Conservation (phyloP, 2,113 vertebrate genomes). For the Aspiorhynchus laticeps region DNA sequence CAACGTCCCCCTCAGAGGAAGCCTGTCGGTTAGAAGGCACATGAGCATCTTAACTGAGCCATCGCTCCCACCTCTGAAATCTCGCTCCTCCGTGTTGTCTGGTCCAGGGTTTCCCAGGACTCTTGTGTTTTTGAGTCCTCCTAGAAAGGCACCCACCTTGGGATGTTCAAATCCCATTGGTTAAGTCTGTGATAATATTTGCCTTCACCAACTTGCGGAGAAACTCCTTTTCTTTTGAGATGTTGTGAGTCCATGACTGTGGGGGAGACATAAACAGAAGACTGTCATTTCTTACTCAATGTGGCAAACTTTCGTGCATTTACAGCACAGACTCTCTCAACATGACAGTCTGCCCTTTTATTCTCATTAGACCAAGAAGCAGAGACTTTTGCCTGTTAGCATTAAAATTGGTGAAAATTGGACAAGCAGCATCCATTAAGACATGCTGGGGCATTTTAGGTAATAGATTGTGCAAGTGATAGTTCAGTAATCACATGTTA, state of each 20-base stretch:
- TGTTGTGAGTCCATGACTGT: constrained; percentile 99
- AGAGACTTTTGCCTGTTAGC: background rate
- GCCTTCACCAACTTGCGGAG: constrained; percentile 94
- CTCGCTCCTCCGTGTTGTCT: constrained; percentile 34
- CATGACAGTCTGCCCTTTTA: background rate
- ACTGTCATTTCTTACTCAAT: background rate
- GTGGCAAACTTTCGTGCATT: background rate
- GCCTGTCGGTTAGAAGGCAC: constrained; percentile 76
- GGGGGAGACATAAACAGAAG: constrained; percentile 31
- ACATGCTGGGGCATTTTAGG: background rate
- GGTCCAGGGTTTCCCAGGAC: constrained; percentile 51
- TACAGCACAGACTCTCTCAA: background rate
- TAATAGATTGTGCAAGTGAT: too few relatives aligned
- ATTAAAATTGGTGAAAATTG: background rate
- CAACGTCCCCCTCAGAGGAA: constrained; percentile 54
- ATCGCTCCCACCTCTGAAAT: constrained; percentile 47
- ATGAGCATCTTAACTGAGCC: constrained; percentile 57
- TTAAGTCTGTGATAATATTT: constrained; percentile 91
- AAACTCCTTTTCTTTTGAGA: constrained; percentile 96
- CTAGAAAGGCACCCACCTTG: constrained; percentile 46
- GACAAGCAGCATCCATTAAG: background rate
- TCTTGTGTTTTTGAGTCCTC: constrained; percentile 57
- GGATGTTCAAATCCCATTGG: constrained; percentile 88
- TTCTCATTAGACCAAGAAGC: background rate
- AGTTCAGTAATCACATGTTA: too few relatives aligned